Evolutionary conservation across 2,113 vertebrate genomes (phyloP), one percentile per base, ranked within the genome.

Genomic region (Turnix velox): DNA sequence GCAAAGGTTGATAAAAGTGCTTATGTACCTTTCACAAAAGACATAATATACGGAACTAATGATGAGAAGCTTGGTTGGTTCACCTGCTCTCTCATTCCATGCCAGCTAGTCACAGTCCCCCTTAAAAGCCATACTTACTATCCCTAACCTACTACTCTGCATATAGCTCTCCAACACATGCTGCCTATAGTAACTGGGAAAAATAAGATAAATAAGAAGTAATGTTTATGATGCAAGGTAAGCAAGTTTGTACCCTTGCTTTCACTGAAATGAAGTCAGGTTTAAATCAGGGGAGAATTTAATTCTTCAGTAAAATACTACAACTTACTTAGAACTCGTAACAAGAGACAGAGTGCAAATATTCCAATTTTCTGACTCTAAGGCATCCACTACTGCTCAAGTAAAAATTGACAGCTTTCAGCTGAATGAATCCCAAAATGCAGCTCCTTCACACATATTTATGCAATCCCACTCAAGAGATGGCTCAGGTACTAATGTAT

Each of bases 281-380:
- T 85, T 83, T 82, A 94, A 66, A 82, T 54, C 75, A 93, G 92
- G 78, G 48, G 42, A 89, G 54, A 90, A 94, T 87, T 87, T 66
- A 89, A 65, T 87, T 76, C 78, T 79, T 65, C 45, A 33, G 67
- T 72, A 82, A 93, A 90, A 90, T 58, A 62, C 79, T 91, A 91
- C 58, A 73, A 85, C 63, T 91, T 80, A 85, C 90, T 87, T 94
- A 73, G 75, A 79, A 76, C 65, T 68, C 1, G 0, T 57, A 83
- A 82, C 0, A 3, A 85, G 79, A 92, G 62, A 88, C 84, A 88
- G 49, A 88, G 62, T 76, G 79, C 86, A 90, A 95, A 95, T 68
- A 93, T 61, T 79, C 23, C 37, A 75, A 90, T 85, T 82, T 57
- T 90, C 82, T 87, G 75, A 84, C 66, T 78, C 71, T 76, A 24